Base-by-base conservation (phyloP, 1,140 invertebrate species). In the Cydia amplana region DNA sequence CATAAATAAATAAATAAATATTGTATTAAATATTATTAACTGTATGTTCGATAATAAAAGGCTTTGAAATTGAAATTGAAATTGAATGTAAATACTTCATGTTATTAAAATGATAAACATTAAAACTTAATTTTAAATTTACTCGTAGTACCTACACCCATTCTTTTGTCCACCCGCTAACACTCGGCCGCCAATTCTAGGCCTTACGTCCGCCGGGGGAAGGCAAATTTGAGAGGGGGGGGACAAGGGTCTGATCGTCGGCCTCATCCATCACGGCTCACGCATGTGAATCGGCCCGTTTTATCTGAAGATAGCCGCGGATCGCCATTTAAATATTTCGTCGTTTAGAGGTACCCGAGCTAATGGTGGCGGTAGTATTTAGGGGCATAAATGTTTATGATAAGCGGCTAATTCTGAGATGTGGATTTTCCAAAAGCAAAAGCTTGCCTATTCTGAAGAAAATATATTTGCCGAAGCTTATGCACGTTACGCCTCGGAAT, bases 211-310 rank as follows among this genome's bases (percentile, higher is more conserved):
- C 77, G 78, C 28, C 83, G 85, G 78, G 79, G 84, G 87, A 85
- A 86, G 89, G 91, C 85, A 89, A 91, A 91, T 89, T 91, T 87
- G 78, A 74, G 82, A 82, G 83, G 86, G 86, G 25, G 81, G 80
- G 83, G 85, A 83, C 78, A 85, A 90, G 85, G 89, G 88, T 89
- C 88, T 93, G 91, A 93, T 91, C 88, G 89, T 85, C 83, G 86
- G 85, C 83, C 90, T 91, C 90, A 92, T 92, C 90, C 90, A 92
- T 92, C 90, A 92, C 89, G 83, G 82, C 90, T 88, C 90, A 91
- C 90, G 89, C 90, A 91, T 92, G 90, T 92, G 90, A 92, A 92
- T 87, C 86, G 87, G 89, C 83, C 86, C 89, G 89, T 92, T 89
- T 88, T 89, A 92, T 92, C 91, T 89, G 86, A 80, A 90, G 91